A percentile compares a stretch with the other conserved stretches of the same genome.
phyloP scores from a whole-genome alignment of 2,888 invertebrate species.

The Diaperis boleti region DNA sequence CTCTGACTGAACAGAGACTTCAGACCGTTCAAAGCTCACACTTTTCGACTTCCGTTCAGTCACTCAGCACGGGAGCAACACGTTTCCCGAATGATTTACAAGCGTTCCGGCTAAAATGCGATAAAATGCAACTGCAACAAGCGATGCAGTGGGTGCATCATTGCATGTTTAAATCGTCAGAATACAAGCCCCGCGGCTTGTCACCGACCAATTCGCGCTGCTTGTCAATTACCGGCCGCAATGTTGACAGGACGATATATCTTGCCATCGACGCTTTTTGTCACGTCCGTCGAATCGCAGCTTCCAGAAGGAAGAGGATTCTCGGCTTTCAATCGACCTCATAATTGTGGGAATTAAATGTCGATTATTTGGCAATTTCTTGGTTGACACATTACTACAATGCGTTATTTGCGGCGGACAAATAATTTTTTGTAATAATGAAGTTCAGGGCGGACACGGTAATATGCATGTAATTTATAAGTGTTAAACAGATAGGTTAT shows the following conservation, averaged over 20 bases:
- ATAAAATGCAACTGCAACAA: constrained; percentile 52
- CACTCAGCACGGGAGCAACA: constrained; percentile 38
- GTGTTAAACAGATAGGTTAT: too few species aligned
- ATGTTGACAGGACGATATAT: constrained; percentile 44
- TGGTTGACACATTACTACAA: constrained; percentile 8
- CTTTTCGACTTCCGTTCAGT: constrained; percentile 24
- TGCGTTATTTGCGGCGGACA: background rate
- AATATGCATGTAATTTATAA: too few species aligned
- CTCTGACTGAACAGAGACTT: too few species aligned
- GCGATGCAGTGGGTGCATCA: constrained; percentile 47
- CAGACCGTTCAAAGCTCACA: too few species aligned
- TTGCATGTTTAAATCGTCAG: constrained; percentile 47
- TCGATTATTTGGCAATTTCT: constrained; percentile 14
- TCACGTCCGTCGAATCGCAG: background rate
- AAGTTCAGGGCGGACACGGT: background rate
- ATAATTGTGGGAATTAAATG: background rate
- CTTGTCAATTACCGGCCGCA: constrained; percentile 44
- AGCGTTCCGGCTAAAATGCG: constrained; percentile 48
- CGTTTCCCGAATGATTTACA: constrained; percentile 49
- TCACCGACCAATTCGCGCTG: constrained; percentile 43
- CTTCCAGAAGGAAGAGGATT: background rate
- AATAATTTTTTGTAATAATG: background rate
- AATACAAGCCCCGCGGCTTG: constrained; percentile 47
- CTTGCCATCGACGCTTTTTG: constrained; percentile 30
- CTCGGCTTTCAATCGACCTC: background rate